These are phyloP conservation scores for Neosilurus hyrtlii DNA, from an alignment of 2,797 vertebrate genomes.

Conservation along the genomic window DNA sequence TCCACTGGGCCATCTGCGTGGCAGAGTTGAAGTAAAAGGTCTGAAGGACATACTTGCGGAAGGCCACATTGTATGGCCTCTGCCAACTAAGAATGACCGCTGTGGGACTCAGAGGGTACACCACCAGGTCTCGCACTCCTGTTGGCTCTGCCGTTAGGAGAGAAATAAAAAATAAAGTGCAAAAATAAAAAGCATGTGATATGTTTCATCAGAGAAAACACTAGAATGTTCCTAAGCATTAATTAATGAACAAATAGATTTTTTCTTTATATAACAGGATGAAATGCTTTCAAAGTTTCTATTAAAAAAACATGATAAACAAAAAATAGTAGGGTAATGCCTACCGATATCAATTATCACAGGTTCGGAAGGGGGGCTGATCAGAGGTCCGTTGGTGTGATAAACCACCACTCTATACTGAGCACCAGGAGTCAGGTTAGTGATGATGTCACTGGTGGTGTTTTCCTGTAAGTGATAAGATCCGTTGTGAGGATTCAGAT, in stretches of 20 bases:
- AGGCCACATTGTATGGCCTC: slow-evolving; percentile 85
- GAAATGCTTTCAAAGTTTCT: background rate
- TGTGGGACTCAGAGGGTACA: slow-evolving; percentile 86
- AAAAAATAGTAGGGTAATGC: background rate
- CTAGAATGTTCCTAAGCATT: background rate
- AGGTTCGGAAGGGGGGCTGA: slow-evolving; percentile 89
- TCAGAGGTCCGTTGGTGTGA: slow-evolving; percentile 83
- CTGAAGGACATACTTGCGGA: slow-evolving; percentile 92
- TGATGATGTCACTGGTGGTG: slow-evolving; percentile 83
- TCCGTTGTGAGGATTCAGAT: background rate
- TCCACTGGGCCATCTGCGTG: slow-evolving; percentile 92
- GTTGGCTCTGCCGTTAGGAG: slow-evolving; percentile 80
- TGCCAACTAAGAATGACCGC: slow-evolving; percentile 90
- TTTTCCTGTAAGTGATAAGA: slow-evolving; percentile 77
- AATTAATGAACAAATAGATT: background rate
- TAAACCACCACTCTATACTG: slow-evolving; percentile 90
- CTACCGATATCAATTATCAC: slow-evolving; percentile 91
- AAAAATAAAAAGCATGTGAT: background rate
- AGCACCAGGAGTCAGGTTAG: slow-evolving; percentile 86
- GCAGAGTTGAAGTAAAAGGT: slow-evolving; percentile 94
- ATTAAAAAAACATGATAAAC: background rate
- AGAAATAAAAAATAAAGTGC: too few species aligned
- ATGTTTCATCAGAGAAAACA: background rate
- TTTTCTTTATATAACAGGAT: background rate
- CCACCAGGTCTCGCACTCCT: slow-evolving; percentile 83